A percentile compares a stretch with the other conserved stretches of the same genome.
phyloP scores from a whole-genome alignment of 1,140 invertebrate species.

The Antheraea pernyi region DNA sequence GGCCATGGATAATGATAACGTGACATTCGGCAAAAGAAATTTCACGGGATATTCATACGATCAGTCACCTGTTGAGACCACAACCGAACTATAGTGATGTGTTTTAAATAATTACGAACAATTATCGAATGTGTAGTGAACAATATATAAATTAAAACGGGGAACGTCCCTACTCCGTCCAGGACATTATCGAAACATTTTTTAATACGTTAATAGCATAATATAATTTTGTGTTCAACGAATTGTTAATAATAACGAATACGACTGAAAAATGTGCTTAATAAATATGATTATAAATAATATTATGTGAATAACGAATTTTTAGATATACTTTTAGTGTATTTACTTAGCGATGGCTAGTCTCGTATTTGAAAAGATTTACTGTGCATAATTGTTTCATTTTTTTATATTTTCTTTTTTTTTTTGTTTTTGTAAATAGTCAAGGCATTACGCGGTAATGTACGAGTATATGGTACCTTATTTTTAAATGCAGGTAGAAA shows the following conservation, averaged over 20 bases:
- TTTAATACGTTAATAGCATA: background rate
- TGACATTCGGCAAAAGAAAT: conserved; percentile 91
- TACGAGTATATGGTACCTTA: conserved; percentile 29
- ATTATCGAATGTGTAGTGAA: background rate
- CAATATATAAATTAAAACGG: background rate
- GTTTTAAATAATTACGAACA: conserved; percentile 2
- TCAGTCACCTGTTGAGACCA: conserved; percentile 90
- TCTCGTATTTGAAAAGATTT: conserved; percentile 36
- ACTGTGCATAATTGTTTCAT: conserved; percentile 35
- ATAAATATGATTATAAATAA: conserved; percentile 25
- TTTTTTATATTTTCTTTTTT: background rate
- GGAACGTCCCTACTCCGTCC: background rate
- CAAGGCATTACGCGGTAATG: conserved; percentile 37
- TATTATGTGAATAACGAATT: conserved; percentile 41
- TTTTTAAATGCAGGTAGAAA: conserved; percentile 31
- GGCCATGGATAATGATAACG: conserved; percentile 87
- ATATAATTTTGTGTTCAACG: conserved; percentile 42
- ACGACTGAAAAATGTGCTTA: conserved; percentile 35
- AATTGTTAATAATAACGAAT: conserved; percentile 45
- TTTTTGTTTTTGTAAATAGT: conserved; percentile 35
- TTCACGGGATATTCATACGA: conserved; percentile 88
- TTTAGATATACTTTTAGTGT: too few species aligned
- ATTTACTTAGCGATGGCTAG: conserved; percentile 46
- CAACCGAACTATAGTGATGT: conserved; percentile 87
- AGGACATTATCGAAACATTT: background rate